Evolutionary conservation across 2,113 vertebrate genomes (phyloP).

Genomic region (Entomyzon cyanotis): DNA sequence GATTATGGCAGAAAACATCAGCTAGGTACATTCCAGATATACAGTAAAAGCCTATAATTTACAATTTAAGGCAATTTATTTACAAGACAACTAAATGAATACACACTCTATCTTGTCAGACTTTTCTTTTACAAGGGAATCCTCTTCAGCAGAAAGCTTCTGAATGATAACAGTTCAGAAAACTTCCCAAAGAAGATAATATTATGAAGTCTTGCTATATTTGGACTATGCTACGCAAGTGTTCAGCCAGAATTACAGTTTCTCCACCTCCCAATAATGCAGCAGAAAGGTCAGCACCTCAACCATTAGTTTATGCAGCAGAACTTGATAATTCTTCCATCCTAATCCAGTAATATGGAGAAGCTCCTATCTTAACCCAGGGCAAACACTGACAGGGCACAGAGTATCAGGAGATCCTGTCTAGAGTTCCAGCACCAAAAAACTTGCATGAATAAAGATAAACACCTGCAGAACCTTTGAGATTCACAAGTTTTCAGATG

Average conservation of each 20-base stretch:
- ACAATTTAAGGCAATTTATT: background rate
- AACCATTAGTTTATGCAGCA: background rate
- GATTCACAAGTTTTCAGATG: background rate
- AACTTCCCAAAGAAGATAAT: background rate
- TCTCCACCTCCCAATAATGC: background rate
- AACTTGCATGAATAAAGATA: background rate
- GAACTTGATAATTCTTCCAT: background rate
- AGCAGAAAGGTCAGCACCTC: background rate
- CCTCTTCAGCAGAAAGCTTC: background rate
- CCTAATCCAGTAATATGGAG: background rate
- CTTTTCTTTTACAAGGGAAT: background rate
- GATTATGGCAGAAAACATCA: background rate
- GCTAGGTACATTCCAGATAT: background rate
- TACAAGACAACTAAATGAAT: background rate
- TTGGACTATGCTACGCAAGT: background rate
- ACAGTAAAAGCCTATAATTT: background rate
- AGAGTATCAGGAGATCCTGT: background rate
- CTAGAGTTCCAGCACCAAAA: background rate
- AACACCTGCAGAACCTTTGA: background rate
- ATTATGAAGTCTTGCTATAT: background rate
- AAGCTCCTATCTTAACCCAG: background rate
- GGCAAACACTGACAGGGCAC: background rate
- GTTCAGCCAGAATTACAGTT: background rate
- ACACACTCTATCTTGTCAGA: background rate
- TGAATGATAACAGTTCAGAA: background rate